Evolutionary conservation across 2,797 vertebrate genomes (phyloP), one percentile per base, ranked within the genome.

Genomic region (Arctocebus calabarensis): DNA sequence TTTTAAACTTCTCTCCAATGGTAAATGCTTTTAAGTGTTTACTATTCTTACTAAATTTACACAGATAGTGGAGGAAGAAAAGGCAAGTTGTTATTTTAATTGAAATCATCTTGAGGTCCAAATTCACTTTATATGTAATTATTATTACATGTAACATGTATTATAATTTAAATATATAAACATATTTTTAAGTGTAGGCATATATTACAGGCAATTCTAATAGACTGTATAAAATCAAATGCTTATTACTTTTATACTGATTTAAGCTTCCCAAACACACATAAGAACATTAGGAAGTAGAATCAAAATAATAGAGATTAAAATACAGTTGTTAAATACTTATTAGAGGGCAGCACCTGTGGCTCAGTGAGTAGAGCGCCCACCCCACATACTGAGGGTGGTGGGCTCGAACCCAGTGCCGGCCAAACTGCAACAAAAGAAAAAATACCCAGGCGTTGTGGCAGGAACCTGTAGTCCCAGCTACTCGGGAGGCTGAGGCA

Each of bases 291-390:
- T 70, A 74, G 23, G 25, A 88, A n/a, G 62, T 77, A 57, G 29
- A 78, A 64, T 70, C 14, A 91, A 90, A 88, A 78, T 87, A 87
- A 66, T 62, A 40, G 32, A 90, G 34, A 40, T 78, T 78, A 79
- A 88, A 84, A 91, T 78, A 84, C 13, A 87, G 10, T 68, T 94
- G 43, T 55, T 83, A 87, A 86, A 89, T 86, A 64, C 78, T 83
- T 64, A 88, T 68, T 61, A 73, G 32, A 82, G 71, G 45, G 45
- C 3, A 12, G 45, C 3, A 2, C 45, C 45, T 48, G 12, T 48
- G 11, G 45, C 45, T 48, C 45, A 48, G 45, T 48, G 45, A 11
- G 45, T 48, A 48, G 45, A 9, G 45, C 9, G 8, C 45, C 10
- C 9, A 10, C 45, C 45, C 45, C 45, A 45, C 10, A 45, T 45